These are phyloP conservation scores for Dolichoris vasculosae DNA, from an alignment of 1,140 invertebrate genomes.

Conservation along the genomic window DNA sequence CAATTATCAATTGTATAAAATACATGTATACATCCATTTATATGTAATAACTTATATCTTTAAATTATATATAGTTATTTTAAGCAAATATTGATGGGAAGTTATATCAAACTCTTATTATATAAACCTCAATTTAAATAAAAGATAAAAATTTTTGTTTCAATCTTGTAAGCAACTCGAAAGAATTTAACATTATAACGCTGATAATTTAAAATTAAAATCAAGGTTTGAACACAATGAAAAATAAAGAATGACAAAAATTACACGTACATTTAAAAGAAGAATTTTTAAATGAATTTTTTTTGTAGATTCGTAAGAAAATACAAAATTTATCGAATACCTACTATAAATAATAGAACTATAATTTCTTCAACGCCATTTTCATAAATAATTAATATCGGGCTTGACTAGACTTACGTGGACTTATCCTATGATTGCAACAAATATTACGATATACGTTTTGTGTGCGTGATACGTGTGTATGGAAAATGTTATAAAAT, in stretches of 20 bases:
- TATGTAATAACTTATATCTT: not conserved
- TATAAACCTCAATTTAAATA: not conserved
- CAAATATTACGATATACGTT: slow-evolving; percentile 5
- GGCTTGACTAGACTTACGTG: not conserved
- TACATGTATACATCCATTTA: not conserved
- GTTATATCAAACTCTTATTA: not conserved
- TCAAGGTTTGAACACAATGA: no score
- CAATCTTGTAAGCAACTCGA: not conserved
- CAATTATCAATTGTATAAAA: not conserved
- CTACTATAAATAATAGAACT: not conserved
- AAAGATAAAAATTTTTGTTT: not conserved
- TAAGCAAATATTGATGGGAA: not conserved
- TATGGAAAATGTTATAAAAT: slow-evolving; percentile 13
- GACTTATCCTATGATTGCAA: not conserved
- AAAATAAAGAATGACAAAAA: no score
- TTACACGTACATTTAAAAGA: no score
- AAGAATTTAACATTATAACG: no score
- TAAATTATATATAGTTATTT: not conserved
- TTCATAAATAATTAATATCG: not conserved
- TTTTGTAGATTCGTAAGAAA: no score
- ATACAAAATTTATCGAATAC: not conserved
- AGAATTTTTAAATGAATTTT: no score
- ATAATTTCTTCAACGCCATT: not conserved
- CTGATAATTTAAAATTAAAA: no score
- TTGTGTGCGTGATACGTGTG: slow-evolving; percentile 1